These are phyloP conservation scores for Phocides pigmalion DNA, from an alignment of 1,140 invertebrate genomes.

Conservation along the genomic window DNA sequence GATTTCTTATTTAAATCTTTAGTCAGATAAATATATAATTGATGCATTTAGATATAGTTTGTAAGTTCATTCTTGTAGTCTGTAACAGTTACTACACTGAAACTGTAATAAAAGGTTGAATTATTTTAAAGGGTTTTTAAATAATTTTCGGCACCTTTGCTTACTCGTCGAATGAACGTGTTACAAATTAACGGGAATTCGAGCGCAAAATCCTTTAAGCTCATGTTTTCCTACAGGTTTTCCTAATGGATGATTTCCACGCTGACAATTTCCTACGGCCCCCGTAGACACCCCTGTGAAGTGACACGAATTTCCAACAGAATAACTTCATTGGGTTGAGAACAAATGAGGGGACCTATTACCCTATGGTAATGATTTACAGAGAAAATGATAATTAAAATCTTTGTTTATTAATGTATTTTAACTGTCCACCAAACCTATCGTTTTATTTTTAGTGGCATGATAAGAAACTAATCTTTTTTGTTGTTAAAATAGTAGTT, in stretches of 20 bases:
- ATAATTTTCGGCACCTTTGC: conserved; percentile 13
- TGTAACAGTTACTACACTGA: too few relatives aligned
- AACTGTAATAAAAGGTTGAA: too few relatives aligned
- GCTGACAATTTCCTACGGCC: conserved; percentile 46
- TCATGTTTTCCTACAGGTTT: conserved; percentile 62
- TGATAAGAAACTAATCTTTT: too few relatives aligned
- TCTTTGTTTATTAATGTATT: not conserved
- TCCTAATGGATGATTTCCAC: conserved; percentile 64
- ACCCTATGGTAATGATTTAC: conserved; percentile 3
- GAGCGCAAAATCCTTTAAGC: conserved; percentile 61
- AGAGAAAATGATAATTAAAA: conserved; percentile 26
- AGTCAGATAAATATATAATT: too few relatives aligned
- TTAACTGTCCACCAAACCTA: too few relatives aligned
- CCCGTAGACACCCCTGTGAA: conserved; percentile 44
- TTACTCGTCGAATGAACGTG: conserved; percentile 42
- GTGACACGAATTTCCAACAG: conserved; percentile 66
- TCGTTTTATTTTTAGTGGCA: too few relatives aligned
- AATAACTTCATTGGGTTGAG: conserved; percentile 50
- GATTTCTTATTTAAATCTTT: too few relatives aligned
- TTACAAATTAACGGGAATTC: conserved; percentile 53
- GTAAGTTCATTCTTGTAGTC: too few relatives aligned
- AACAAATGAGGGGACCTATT: conserved; percentile 21
- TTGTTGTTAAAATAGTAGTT: too few relatives aligned
- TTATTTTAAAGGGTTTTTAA: too few relatives aligned
- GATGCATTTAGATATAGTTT: too few relatives aligned